These are phyloP conservation scores for Caenorhabditis macrosperma DNA, from an alignment of 2,888 invertebrate genomes.

Conservation along the genomic window DNA sequence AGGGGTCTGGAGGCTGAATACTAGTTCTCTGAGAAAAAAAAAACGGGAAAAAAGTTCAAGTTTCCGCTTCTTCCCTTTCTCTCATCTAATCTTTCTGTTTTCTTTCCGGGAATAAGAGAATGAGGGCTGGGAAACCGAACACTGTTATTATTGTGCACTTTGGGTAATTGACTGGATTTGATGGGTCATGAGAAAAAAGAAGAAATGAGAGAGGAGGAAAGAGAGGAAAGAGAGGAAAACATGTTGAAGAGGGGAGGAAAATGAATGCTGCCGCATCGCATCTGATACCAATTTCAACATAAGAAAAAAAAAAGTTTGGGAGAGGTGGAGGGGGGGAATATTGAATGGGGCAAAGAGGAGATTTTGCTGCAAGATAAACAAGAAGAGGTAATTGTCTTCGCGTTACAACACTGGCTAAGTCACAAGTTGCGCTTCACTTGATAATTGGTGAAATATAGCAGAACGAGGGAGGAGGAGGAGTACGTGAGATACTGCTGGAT, in stretches of 20 bases:
- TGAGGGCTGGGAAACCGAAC: neutral
- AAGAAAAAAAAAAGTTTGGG: neutral
- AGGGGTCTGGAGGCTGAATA: too few relatives aligned
- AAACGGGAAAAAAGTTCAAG: neutral
- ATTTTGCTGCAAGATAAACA: conserved; percentile 13
- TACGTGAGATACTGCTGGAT: conserved; percentile 15
- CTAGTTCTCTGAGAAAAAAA: conserved; percentile 6
- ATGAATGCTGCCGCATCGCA: too few relatives aligned
- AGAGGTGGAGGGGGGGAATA: neutral
- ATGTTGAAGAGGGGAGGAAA: neutral
- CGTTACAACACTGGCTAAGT: conserved; percentile 25
- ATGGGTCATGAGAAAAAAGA: conserved; percentile 14
- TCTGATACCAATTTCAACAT: neutral
- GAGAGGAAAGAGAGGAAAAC: neutral
- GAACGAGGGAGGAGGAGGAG: neutral
- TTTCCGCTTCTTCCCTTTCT: neutral
- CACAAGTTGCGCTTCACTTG: conserved; percentile 38
- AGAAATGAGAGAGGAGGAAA: neutral
- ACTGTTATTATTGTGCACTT: conserved; percentile 38
- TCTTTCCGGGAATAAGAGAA: neutral
- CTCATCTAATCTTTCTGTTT: conserved; percentile 32
- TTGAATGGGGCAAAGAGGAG: neutral
- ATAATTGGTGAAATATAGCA: conserved; percentile 11
- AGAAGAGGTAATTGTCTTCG: conserved; percentile 14
- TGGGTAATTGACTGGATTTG: conserved; percentile 15